These are phyloP conservation scores for Boloria euphrosyne DNA, from an alignment of 2,888 invertebrate species.

Conservation along the genomic window DNA sequence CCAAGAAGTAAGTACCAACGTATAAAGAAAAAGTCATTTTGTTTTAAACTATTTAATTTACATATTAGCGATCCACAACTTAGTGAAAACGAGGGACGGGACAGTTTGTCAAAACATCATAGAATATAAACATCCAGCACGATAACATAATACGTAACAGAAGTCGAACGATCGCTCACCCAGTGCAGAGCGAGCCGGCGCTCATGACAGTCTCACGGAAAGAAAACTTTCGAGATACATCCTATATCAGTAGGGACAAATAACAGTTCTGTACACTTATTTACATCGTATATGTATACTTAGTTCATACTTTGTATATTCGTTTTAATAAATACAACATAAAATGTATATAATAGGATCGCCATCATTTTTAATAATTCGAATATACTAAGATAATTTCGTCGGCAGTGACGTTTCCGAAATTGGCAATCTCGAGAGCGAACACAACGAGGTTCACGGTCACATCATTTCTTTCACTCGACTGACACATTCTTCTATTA, in stretches of 20 bases:
- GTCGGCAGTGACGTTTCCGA: slow-evolving; percentile 44
- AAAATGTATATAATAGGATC: slow-evolving; percentile 28
- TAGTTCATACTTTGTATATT: slow-evolving; percentile 20
- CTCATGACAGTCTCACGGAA: no score
- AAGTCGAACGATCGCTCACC: slow-evolving; percentile 11
- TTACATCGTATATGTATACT: slow-evolving; percentile 34
- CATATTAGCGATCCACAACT: slow-evolving; percentile 65
- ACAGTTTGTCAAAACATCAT: slow-evolving; percentile 64
- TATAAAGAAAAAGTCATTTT: slow-evolving; percentile 28
- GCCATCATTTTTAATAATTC: slow-evolving; percentile 27
- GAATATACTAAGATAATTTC: slow-evolving; percentile 40
- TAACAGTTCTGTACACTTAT: slow-evolving; percentile 34
- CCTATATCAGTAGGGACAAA: no score
- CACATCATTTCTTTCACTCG: slow-evolving; percentile 19
- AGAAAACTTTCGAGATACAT: no score
- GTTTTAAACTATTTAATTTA: slow-evolving; percentile 54
- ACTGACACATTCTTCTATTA: slow-evolving; percentile 25
- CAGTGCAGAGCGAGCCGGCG: neutral
- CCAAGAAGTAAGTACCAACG: no score
- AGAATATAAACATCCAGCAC: slow-evolving; percentile 45
- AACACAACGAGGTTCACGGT: slow-evolving; percentile 32
- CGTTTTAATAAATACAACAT: slow-evolving; percentile 14
- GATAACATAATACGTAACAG: slow-evolving; percentile 38
- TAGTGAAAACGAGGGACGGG: slow-evolving; percentile 75
- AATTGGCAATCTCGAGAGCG: slow-evolving; percentile 38